These are phyloP conservation scores for Argopecten irradians DNA, from an alignment of 1,140 invertebrate genomes.

Conservation along the genomic window DNA sequence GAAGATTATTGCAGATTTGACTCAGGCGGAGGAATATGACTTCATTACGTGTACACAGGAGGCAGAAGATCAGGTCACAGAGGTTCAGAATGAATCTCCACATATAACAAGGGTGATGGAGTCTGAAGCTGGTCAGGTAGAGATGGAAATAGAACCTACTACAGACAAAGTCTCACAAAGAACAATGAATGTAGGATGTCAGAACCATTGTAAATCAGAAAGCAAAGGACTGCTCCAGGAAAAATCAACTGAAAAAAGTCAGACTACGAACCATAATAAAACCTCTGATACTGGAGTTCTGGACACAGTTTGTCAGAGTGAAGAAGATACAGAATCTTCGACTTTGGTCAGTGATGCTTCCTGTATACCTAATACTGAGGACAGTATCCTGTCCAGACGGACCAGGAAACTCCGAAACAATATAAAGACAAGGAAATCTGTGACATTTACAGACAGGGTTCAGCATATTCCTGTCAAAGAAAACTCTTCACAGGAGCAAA, in stretches of 20 bases:
- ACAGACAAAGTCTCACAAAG: neutral
- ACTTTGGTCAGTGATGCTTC: neutral
- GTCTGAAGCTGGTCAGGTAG: neutral
- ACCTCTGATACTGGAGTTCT: neutral
- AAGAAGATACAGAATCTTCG: neutral
- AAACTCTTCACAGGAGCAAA: neutral
- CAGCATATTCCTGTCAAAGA: neutral
- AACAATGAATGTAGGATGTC: neutral
- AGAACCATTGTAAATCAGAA: neutral
- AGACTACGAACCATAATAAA: neutral
- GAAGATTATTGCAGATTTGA: slow-evolving; percentile 60
- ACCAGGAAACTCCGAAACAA: neutral
- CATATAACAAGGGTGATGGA: neutral
- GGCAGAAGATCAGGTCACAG: slow-evolving; percentile 49
- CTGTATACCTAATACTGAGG: neutral
- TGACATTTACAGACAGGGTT: neutral
- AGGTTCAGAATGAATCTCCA: neutral
- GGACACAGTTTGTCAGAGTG: neutral
- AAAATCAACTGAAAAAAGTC: neutral
- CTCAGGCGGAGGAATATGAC: slow-evolving; percentile 67
- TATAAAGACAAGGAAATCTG: neutral
- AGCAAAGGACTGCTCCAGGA: neutral
- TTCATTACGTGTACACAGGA: slow-evolving; percentile 67
- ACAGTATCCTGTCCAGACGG: neutral
- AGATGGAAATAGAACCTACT: neutral